A percentile compares a stretch with the other conserved stretches of the same genome.
Evolutionary conservation across 2,888 invertebrate species (phyloP).

Genomic region (Allacma fusca): DNA sequence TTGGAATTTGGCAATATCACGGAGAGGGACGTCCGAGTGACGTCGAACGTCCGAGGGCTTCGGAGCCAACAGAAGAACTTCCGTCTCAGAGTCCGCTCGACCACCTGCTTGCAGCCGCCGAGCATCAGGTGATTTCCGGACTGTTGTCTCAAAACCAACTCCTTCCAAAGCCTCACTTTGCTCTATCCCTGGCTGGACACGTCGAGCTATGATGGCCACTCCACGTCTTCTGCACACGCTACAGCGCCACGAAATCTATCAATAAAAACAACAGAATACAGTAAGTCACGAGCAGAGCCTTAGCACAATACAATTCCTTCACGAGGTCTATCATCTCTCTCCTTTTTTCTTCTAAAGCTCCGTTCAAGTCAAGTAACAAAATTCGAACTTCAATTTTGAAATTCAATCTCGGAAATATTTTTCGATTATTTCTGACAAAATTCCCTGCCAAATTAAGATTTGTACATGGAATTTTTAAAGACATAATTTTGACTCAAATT

Average conservation of each 20-base stretch:
- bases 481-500: too few relatives aligned
- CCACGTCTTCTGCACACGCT: slow-evolving; percentile 78
- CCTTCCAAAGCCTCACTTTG: slow-evolving; percentile 60
- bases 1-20: slow-evolving; percentile 61
- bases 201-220: slow-evolving; percentile 60
- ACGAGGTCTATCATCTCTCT: too few relatives aligned
- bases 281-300: not conserved
- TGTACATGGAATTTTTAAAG: too few relatives aligned
- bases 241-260: slow-evolving; percentile 83
- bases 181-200: slow-evolving; percentile 59
- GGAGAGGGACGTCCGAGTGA: slow-evolving; percentile 60
- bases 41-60: slow-evolving; percentile 60
- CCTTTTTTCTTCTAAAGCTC: too few relatives aligned
- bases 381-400: too few relatives aligned
- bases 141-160: slow-evolving; percentile 58
- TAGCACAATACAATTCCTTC: not conserved
- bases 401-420: too few relatives aligned
- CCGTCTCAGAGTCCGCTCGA: slow-evolving; percentile 60
- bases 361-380: too few relatives aligned
- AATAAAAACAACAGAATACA: not conserved
- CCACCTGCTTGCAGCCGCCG: slow-evolving; percentile 51
- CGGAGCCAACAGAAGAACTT: slow-evolving; percentile 60
- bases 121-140: slow-evolving; percentile 56
- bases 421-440: too few relatives aligned
- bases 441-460: too few relatives aligned